These are phyloP conservation scores for Microcebus tavaratra DNA, from an alignment of 2,113 vertebrate genomes.

Conservation along the genomic window DNA sequence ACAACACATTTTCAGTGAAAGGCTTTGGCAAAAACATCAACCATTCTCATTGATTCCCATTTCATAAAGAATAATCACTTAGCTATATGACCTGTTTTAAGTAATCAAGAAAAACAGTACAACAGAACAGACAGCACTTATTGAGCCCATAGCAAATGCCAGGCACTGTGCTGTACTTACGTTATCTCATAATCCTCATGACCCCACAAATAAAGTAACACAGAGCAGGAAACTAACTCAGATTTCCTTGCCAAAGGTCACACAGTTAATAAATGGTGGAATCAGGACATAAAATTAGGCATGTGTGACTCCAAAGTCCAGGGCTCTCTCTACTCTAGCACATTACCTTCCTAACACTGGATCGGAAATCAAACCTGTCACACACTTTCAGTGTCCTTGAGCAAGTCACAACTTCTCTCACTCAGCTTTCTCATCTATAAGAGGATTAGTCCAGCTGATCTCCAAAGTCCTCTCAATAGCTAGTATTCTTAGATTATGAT, in stretches of 20 bases:
- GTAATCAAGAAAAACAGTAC: conserved; percentile 64
- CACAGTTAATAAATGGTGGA: conserved; percentile 48
- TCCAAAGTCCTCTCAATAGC: conserved; percentile 27
- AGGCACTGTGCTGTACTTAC: conserved; percentile 12
- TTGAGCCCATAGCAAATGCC: neutral
- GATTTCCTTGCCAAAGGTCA: conserved; percentile 63
- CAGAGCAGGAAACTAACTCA: conserved; percentile 30
- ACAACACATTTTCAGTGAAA: conserved; percentile 58
- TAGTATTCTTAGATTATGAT: conserved; percentile 51
- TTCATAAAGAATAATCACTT: conserved; percentile 68
- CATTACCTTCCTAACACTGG: neutral
- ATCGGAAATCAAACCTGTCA: conserved; percentile 32
- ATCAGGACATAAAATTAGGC: conserved; percentile 35
- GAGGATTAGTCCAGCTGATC: conserved; percentile 20
- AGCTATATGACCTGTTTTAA: conserved; percentile 61
- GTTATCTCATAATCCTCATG: conserved; percentile 43
- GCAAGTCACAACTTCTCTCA: conserved; percentile 46
- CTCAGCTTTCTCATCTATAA: neutral
- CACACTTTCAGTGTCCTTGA: neutral
- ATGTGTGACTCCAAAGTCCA: conserved; percentile 60
- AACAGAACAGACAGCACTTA: conserved; percentile 44
- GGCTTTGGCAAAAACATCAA: conserved; percentile 56
- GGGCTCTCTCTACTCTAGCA: neutral
- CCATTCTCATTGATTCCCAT: conserved; percentile 57
- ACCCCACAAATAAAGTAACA: conserved; percentile 13